Evolutionary conservation across 2,888 invertebrate species (phyloP), one percentile per base, ranked within the genome.

Genomic region (Diaperis boleti): DNA sequence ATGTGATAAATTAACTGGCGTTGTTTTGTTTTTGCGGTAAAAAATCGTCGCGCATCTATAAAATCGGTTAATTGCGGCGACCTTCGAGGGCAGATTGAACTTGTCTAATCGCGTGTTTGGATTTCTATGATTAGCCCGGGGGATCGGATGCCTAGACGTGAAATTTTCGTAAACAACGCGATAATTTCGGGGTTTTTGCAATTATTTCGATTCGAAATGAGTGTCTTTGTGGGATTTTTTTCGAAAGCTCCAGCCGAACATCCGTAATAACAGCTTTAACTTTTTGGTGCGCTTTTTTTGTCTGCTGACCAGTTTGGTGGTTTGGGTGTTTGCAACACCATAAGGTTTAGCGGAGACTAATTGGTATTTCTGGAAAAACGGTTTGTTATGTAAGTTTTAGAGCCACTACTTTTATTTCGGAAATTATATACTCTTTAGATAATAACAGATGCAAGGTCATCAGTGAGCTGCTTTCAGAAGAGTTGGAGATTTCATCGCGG

Each of bases 171-270:
- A 59, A 59, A 59, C 59, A 55, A 55, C 61, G 45, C 26, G 11
- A 45, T 29, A 59, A 59, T 59, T 63, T 54, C n/a, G 52, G 37
- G 45, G 37, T 42, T 62, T 59, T 59, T 33, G 54, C 42, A 59
- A 64, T 64, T 64, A 59, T 45, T 47, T 31, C 41, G 44, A 29
- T 37, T 41, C 42, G 33, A 62, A 62, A 64, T 64, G 10, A 26
- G 33, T 64, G 64, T 64, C 64, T 64, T 64, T 64, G 64, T 52
- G 45, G 52, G 11, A 49, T 33, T 60, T 60, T 60, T 60, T 60
- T 10, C 20, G 31, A 52, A n/a, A n/a, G 41, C 41, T 50, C 26
- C 41, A 44, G n/a, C 29, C 50, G 49, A 56, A 56, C 26, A 15
- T 62, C 56, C 56, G 49, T 62, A 62, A 62, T 62, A 56, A 62